Evolutionary conservation across 2,888 invertebrate species (phyloP).

Genomic region (Ectemnius cavifrons): DNA sequence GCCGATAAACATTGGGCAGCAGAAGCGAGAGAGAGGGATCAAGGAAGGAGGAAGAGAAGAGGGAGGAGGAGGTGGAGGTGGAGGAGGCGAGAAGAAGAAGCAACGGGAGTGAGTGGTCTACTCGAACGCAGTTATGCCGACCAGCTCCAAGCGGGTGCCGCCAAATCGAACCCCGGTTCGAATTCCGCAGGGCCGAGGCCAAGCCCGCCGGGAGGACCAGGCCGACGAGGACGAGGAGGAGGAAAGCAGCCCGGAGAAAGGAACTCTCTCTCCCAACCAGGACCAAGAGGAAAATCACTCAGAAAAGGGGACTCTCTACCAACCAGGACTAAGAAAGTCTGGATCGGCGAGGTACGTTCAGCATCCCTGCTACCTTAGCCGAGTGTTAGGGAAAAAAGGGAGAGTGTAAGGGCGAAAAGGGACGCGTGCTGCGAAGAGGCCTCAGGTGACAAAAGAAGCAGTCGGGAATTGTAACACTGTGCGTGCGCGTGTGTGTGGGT

Average conservation of each 20-base stretch:
- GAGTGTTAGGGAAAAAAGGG: slow-evolving; percentile 30
- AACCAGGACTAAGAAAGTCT: too few relatives aligned
- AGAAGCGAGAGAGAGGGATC: slow-evolving; percentile 13
- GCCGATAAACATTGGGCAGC: not conserved
- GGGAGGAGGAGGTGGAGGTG: slow-evolving; percentile 28
- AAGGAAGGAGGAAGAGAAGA: not conserved
- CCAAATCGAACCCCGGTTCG: slow-evolving; percentile 65
- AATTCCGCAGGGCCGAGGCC: slow-evolving; percentile 58
- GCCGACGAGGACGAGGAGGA: slow-evolving; percentile 29
- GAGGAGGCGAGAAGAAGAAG: slow-evolving; percentile 37
- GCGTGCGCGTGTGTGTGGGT: not conserved
- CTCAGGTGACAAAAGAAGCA: not conserved
- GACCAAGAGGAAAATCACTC: not conserved
- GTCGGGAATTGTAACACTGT: not conserved
- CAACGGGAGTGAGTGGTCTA: slow-evolving; percentile 61
- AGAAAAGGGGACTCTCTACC: too few relatives aligned
- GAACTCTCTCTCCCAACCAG: too few relatives aligned
- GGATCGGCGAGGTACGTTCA: too few relatives aligned
- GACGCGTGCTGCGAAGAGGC: slow-evolving; percentile 35
- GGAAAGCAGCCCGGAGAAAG: slow-evolving; percentile 21
- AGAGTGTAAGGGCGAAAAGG: slow-evolving; percentile 29
- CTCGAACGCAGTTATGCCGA: slow-evolving; percentile 75
- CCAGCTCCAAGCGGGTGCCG: slow-evolving; percentile 70
- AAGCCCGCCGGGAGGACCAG: slow-evolving; percentile 27
- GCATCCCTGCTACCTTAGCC: too few relatives aligned